A percentile compares a stretch with the other conserved stretches of the same genome.
Evolutionary conservation across 2,888 invertebrate species (phyloP).

Genomic region (Phlogophora meticulosa): DNA sequence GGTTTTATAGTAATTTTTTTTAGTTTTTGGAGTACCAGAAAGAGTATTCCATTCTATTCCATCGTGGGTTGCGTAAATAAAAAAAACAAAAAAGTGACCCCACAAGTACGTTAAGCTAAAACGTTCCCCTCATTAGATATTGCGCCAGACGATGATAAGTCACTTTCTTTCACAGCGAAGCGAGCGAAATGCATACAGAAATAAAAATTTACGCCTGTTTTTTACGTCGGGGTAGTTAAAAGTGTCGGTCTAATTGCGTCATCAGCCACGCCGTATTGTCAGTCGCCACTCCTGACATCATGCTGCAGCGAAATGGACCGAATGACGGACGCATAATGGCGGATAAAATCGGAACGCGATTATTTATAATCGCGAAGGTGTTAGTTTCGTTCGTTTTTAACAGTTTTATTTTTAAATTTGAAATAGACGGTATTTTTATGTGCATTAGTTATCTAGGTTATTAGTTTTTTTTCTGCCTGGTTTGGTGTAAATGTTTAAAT

Average conservation of each 20-base stretch:
- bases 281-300: constrained; percentile 63
- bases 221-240: constrained; percentile 56
- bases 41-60: no score
- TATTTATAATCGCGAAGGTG: constrained; percentile 53
- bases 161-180: constrained; percentile 45
- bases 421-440: constrained; percentile 28
- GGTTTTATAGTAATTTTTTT: no score
- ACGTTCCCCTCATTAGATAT: constrained; percentile 50
- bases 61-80: constrained; percentile 44
- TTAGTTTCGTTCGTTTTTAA: constrained; percentile 45
- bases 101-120: constrained; percentile 26
- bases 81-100: constrained; percentile 36
- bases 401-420: constrained; percentile 48
- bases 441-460: constrained; percentile 11
- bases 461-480: not conserved
- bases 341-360: constrained; percentile 58
- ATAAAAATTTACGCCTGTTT: constrained; percentile 58
- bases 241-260: constrained; percentile 65
- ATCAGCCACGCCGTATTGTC: constrained; percentile 63
- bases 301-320: constrained; percentile 53
- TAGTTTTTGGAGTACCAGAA: no score
- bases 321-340: constrained; percentile 62
- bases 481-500: not conserved
- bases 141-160: constrained; percentile 29
- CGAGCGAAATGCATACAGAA: constrained; percentile 48